Evolutionary conservation across 1,140 invertebrate genomes (phyloP), one percentile per base, ranked within the genome.

Genomic region (Sipha flava): DNA sequence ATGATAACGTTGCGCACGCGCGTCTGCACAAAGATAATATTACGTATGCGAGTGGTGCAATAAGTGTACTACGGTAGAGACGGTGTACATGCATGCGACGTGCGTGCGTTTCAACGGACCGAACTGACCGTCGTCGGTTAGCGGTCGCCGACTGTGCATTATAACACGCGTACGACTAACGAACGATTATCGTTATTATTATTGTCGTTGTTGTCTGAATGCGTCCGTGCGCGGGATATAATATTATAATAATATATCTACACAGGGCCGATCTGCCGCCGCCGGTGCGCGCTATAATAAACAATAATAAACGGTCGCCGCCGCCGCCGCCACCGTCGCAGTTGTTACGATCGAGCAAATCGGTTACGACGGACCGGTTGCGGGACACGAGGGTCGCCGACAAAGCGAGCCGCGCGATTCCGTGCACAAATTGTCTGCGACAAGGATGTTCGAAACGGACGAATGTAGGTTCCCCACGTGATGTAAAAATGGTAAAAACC

Each of bases 191-290:
- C 16, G 2, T 66, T 43, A 23, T 66, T 26, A 21, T 66, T 2
- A 12, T 23, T 10, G 34, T 43, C 2, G 21, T 14, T 43, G 21
- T 66, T 75, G 37, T 57, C 54, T 49, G 47, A 5, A n/a, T 37
- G 29, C 29, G 31, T 73, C 12, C 47, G 49, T 75, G 72, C 31
- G 0, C 47, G n/a, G 72, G 16, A 75, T 66, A 43, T 40, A 40
- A 66, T 66, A 66, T 66, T 40, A 10, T 23, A 66, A 66, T 59
- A 59, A 40, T 43, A 66, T 75, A 75, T 75, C 72, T 75, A 75
- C 72, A 75, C 47, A 75, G 72, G 49, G 18, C 29, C 45, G 49
- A 75, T 75, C 72, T 75, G 47, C 72, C 72, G 72, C 31, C 72
- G 18, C 26, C 45, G 31, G 16, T 9, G 31, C 49, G 31, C 26